phyloP scores from a whole-genome alignment of 1,140 invertebrate species.

The Diabrotica virgifera region DNA sequence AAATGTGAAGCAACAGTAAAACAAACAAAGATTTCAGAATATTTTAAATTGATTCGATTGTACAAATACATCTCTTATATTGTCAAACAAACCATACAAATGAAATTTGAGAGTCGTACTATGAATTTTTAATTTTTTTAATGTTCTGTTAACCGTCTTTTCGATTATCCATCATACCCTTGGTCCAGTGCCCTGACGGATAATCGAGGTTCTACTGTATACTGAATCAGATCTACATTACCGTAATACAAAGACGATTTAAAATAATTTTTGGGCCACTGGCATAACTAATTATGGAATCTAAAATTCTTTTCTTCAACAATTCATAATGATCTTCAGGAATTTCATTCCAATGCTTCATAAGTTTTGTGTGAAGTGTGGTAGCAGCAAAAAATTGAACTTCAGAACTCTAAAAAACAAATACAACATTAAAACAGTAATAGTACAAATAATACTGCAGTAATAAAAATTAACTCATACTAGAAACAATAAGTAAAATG shows the following conservation, averaged over 20 bases:
- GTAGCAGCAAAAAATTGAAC: slow-evolving; percentile 91
- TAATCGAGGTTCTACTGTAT: too few species aligned
- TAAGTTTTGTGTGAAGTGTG: slow-evolving; percentile 82
- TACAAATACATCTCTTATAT: too few species aligned
- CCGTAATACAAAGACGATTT: slow-evolving; percentile 81
- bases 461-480: neutral
- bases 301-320: slow-evolving; percentile 72
- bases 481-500: neutral
- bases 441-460: neutral
- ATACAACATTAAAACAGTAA: too few species aligned
- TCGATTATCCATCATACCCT: too few species aligned
- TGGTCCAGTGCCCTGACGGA: too few species aligned
- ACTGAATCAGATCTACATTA: slow-evolving; percentile 48
- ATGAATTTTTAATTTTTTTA: too few species aligned
- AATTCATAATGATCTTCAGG: slow-evolving; percentile 71
- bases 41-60: too few species aligned
- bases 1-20: too few species aligned
- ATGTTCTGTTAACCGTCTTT: too few species aligned
- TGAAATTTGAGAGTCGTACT: too few species aligned
- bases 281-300: slow-evolving; percentile 70
- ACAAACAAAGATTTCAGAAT: too few species aligned
- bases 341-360: slow-evolving; percentile 82
- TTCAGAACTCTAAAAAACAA: slow-evolving; percentile 66
- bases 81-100: too few species aligned
- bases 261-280: slow-evolving; percentile 79